These are phyloP conservation scores for Xestia sexstrigata DNA, from an alignment of 2,888 invertebrate species.

Conservation along the genomic window DNA sequence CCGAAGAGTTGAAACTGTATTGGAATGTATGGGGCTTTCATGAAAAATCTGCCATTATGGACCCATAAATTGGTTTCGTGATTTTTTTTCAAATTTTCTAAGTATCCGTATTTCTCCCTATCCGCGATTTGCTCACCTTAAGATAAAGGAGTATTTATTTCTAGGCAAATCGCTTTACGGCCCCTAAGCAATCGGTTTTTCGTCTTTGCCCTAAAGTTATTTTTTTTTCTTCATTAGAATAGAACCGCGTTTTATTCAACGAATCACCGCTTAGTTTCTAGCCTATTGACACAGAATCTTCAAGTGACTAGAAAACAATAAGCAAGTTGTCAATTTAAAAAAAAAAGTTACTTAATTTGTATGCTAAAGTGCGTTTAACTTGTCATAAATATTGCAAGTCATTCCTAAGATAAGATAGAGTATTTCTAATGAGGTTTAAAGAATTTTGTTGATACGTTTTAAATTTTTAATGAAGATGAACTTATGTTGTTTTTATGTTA, in stretches of 20 bases:
- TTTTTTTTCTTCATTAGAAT: background rate
- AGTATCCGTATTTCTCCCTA: background rate
- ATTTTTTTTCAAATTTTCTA: background rate
- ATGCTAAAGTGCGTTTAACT: constrained; percentile 6
- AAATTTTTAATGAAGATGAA: background rate
- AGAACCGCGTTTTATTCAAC: background rate
- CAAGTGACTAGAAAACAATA: constrained; percentile 18
- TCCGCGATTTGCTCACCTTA: background rate
- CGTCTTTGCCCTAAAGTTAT: background rate
- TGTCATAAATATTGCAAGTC: constrained; percentile 44
- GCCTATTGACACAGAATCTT: constrained; percentile 13
- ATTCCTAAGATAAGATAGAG: constrained; percentile 18
- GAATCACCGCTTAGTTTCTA: background rate
- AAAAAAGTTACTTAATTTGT: constrained; percentile 3
- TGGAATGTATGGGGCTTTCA: background rate
- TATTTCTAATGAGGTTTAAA: background rate
- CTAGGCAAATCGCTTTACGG: background rate
- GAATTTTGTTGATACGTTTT: background rate
- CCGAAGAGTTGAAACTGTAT: background rate
- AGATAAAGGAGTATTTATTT: background rate
- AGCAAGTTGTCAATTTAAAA: constrained; percentile 31
- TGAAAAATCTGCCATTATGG: background rate
- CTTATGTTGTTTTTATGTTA: no score
- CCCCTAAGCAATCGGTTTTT: background rate
- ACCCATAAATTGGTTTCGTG: background rate